Conservation (phyloP, 1,140 invertebrate species). For the Subanguina moxae region DNA sequence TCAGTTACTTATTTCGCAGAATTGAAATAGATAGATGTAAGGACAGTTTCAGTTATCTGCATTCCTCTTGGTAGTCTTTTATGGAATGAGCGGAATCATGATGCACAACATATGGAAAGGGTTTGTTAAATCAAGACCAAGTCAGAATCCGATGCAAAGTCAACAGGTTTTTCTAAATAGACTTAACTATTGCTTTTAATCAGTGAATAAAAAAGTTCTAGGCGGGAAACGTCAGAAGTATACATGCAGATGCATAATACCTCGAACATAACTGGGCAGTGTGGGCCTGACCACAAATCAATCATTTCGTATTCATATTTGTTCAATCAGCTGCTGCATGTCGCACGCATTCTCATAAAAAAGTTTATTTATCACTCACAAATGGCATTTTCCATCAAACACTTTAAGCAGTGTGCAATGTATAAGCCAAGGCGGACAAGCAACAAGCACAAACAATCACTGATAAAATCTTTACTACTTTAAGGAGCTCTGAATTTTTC, state of each 20-base stretch:
- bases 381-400: background rate
- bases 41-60: constrained; percentile 18
- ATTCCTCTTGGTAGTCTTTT: constrained; percentile 35
- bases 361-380: too few relatives aligned
- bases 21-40: background rate
- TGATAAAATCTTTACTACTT: background rate
- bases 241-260: too few relatives aligned
- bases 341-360: too few relatives aligned
- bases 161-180: constrained; percentile 29
- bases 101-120: constrained; percentile 50
- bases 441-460: background rate
- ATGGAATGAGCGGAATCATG: constrained; percentile 39
- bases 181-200: too few relatives aligned
- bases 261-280: too few relatives aligned
- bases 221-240: too few relatives aligned
- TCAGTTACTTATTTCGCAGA: constrained; percentile 4
- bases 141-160: constrained; percentile 42
- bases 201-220: too few relatives aligned
- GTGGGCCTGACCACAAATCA: too few relatives aligned
- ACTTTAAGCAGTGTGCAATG: background rate
- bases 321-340: too few relatives aligned
- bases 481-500: background rate
- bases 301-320: too few relatives aligned
- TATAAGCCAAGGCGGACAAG: too few relatives aligned
- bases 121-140: constrained; percentile 40